Conservation (phyloP, 2,113 vertebrate genomes). For the Pterocles orientalis region DNA sequence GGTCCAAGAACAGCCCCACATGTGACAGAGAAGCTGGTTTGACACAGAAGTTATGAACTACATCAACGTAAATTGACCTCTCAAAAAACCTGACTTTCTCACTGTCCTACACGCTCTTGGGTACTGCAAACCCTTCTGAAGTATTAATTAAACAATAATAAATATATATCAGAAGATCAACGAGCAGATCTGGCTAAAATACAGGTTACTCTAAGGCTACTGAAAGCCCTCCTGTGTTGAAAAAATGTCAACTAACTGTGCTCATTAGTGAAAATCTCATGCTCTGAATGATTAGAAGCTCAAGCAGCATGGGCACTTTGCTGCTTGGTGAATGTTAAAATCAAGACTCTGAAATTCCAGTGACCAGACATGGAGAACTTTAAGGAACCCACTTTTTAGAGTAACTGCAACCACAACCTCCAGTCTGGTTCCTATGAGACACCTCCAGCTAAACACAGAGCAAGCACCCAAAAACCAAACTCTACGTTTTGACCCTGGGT, state of each 20-base stretch:
- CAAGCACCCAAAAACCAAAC: background rate
- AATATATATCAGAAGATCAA: background rate
- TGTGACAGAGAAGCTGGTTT: background rate
- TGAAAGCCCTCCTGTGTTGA: background rate
- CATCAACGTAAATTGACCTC: background rate
- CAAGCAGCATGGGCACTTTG: background rate
- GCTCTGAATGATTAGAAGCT: background rate
- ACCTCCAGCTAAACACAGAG: background rate
- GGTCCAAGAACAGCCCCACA: background rate
- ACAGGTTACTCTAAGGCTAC: background rate
- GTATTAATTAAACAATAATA: background rate
- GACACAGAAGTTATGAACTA: background rate
- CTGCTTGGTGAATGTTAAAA: background rate
- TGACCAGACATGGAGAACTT: background rate
- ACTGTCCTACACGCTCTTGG: background rate
- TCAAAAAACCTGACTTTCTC: background rate
- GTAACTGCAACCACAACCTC: background rate
- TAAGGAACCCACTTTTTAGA: background rate
- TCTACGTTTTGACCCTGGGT: background rate
- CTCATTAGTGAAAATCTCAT: background rate
- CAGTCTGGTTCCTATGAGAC: background rate
- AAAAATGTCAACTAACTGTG: background rate
- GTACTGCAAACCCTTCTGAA: background rate
- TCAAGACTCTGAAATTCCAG: background rate
- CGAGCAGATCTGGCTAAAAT: background rate